These are phyloP conservation scores for Sarcoramphus papa DNA, from an alignment of 2,797 vertebrate species.

Conservation along the genomic window DNA sequence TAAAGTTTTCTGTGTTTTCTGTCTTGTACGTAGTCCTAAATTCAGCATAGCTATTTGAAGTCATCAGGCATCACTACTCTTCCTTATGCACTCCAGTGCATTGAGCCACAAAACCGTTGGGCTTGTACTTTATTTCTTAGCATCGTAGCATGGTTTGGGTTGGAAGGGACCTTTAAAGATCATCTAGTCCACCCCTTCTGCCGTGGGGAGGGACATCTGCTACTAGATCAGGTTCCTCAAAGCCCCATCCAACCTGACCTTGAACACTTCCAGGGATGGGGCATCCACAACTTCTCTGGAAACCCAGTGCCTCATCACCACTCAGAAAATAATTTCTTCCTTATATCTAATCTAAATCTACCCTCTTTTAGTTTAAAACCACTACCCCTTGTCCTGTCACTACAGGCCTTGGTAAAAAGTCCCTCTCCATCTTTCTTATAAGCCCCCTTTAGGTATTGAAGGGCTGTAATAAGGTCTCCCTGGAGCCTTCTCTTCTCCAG, in stretches of 20 bases:
- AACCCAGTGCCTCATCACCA: background rate
- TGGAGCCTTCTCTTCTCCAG: background rate
- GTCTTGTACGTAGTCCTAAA: background rate
- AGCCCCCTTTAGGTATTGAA: background rate
- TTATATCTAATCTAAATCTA: background rate
- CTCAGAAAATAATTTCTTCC: background rate
- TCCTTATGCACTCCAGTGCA: background rate
- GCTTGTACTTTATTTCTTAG: background rate
- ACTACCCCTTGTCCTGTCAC: too few species aligned
- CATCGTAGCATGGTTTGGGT: background rate
- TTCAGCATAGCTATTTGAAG: background rate
- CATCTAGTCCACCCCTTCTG: too few species aligned
- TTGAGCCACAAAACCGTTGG: background rate
- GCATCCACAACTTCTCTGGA: background rate
- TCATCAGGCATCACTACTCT: background rate
- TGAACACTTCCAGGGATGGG: background rate
- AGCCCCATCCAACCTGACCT: background rate
- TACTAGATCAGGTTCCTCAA: background rate
- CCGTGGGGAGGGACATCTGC: background rate
- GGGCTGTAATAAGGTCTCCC: background rate
- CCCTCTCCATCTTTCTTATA: background rate
- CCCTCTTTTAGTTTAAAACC: background rate
- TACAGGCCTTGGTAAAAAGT: background rate
- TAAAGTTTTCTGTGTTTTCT: background rate
- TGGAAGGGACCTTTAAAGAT: background rate